Conservation (phyloP, 2,888 invertebrate species). For the Drosophila infuscata region DNA sequence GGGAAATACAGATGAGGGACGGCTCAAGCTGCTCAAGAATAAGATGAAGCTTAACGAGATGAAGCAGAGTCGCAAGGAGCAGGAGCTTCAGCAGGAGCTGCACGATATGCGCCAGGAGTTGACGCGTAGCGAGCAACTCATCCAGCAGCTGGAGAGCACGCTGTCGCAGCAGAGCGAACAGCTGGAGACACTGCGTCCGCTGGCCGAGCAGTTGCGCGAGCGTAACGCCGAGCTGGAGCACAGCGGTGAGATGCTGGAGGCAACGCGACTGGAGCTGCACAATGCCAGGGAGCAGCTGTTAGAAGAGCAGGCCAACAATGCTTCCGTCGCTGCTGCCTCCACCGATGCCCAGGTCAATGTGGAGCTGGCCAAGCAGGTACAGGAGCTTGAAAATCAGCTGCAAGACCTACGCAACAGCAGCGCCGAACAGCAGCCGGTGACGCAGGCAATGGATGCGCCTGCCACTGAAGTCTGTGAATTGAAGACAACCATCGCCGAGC, state of each 20-base stretch:
- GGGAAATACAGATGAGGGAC: constrained; percentile 75
- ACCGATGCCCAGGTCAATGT: constrained; percentile 71
- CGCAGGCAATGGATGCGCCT: constrained; percentile 81
- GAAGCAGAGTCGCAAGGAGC: constrained; percentile 76
- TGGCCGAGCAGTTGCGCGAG: constrained; percentile 87
- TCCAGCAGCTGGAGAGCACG: constrained; percentile 88
- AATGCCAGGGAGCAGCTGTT: constrained; percentile 82
- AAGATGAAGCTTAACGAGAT: constrained; percentile 77
- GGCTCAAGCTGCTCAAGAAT: constrained; percentile 82
- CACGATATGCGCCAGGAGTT: constrained; percentile 62
- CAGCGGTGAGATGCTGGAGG: constrained; percentile 88
- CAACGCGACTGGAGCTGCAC: constrained; percentile 82
- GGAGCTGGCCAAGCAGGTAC: constrained; percentile 82
- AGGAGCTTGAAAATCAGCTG: constrained; percentile 66
- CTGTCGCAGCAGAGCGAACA: constrained; percentile 26
- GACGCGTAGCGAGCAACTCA: constrained; percentile 88
- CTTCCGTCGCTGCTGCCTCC: constrained; percentile 9
- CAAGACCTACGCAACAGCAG: constrained; percentile 30
- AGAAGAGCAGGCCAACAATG: constrained; percentile 32
- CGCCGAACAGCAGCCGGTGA: constrained; percentile 76
- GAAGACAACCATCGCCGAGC: constrained; percentile 85
- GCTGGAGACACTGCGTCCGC: constrained; percentile 14
- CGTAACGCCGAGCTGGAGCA: constrained; percentile 86
- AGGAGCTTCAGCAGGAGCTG: constrained; percentile 73
- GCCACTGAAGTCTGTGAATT: constrained; percentile 75